Base-by-base conservation (phyloP, 2,888 invertebrate genomes). In the Mythimna albipuncta region DNA sequence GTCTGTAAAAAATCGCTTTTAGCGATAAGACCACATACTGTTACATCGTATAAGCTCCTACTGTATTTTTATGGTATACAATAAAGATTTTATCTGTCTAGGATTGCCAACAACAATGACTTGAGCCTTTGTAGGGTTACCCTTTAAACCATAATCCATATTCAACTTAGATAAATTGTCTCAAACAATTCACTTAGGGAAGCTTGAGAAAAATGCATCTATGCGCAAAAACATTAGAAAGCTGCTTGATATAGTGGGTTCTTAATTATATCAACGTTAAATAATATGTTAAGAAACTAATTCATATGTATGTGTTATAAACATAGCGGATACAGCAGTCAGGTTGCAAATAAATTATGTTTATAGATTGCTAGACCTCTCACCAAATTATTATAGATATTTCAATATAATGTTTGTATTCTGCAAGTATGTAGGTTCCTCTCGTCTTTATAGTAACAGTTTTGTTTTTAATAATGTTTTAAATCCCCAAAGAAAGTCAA, bases 261-360 rank as follows among this genome's bases (percentile, higher is more conserved):
- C 21, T 35, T 35, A 59, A 59, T 38, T 3, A 44, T 62, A 38
- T 62, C 44, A 58, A 72, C 16, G 41, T 54, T 41, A 62, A 76
- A 72, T 44, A 68, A 73, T 69, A 72, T 55, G 26, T 61, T 50
- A 55, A 70, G n/a, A 47, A 77, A 64, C 52, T 54, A 62, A 72
- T 78, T 63, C 11, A 63, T 77, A 62, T 61, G 13, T 47, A 77
- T 58, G 2, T 79, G 19, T 47, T 63, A 65, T 32, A 63, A 57
- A 57, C 32, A 19, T 73, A 77, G 35, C 62, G 50, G 61, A 59
- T 35, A 41, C 21, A 54, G 41, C 54, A n/a, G 26, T 50, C 41
- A 35, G 19, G 41, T 61, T 52, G 44, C 13, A 10, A 64, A 62
- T 64, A 19, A 44, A 73, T 62, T 0, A 58, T 41, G 35, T 38